These are phyloP conservation scores for Zygothrica quintamaculata DNA, from an alignment of 2,888 invertebrate species.

Conservation along the genomic window DNA sequence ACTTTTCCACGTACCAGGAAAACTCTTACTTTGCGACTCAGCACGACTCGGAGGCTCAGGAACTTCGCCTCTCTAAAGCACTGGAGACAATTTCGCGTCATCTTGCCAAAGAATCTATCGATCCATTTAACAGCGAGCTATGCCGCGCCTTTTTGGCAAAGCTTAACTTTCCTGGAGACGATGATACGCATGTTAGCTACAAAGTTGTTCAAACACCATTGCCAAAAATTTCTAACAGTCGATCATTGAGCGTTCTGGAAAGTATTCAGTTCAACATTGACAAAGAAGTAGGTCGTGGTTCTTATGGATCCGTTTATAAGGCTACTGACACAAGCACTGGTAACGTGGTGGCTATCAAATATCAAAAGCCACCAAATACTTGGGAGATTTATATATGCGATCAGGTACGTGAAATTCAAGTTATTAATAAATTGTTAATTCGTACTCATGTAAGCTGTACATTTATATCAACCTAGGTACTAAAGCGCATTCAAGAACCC, in stretches of 20 bases:
- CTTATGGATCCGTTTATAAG: constrained; percentile 92
- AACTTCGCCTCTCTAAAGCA: constrained; percentile 83
- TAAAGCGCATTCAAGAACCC: constrained; percentile 85
- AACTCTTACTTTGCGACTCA: constrained; percentile 84
- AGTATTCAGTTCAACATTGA: constrained; percentile 87
- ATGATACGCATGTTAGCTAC: constrained; percentile 86
- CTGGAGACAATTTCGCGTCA: constrained; percentile 82
- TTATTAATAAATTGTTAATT: background rate
- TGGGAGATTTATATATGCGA: constrained; percentile 97
- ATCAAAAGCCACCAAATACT: constrained; percentile 94
- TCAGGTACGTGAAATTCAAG: constrained; percentile 65
- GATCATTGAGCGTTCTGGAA: constrained; percentile 86
- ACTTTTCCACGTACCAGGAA: constrained; percentile 84
- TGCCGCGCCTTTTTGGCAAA: constrained; percentile 89
- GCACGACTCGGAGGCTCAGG: constrained; percentile 82
- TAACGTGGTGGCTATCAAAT: constrained; percentile 90
- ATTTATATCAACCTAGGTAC: constrained; percentile 58
- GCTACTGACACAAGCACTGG: constrained; percentile 82
- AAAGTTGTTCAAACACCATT: constrained; percentile 86
- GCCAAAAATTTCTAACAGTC: constrained; percentile 87
- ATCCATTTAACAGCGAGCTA: constrained; percentile 93
- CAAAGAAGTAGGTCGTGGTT: constrained; percentile 93
- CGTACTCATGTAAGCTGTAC: too few relatives aligned
- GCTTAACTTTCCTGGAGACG: constrained; percentile 89
- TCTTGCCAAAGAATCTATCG: constrained; percentile 85